Base-by-base conservation (phyloP, 2,797 vertebrate genomes). In the Neolamprologus multifasciatus region DNA sequence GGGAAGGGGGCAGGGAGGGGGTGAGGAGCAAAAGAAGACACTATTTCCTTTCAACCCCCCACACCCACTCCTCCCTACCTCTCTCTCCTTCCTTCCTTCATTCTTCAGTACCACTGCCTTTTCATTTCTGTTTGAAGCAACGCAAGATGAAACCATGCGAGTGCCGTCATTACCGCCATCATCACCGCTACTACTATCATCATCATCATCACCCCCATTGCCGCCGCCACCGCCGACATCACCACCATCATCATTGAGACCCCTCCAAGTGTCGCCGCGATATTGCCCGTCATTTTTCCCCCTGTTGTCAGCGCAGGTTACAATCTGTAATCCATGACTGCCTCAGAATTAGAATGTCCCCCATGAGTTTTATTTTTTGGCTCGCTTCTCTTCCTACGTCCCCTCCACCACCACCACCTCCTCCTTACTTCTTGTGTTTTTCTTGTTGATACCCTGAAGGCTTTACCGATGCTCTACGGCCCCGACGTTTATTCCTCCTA, bases 251-350 rank as follows among this genome's bases (percentile, higher is more conserved):
- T 93, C 93, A 97, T 96, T 93, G 86, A 95, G 97, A 97, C 96
- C 97, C 97, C 96, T 93, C 95, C 96, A 94, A 97, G 97, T 96
- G 96, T 96, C 94, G 94, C 97, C 94, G 97, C 96, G 96, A 98
- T 98, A 98, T 98, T 96, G 97, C 96, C 96, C 96, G 95, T 97
- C 97, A 98, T 98, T 97, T 97, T 96, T 96, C 97, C 87, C 85
- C 88, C 78, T 96, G 97, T 98, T 97, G 97, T 98, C 97, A 97
- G 97, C 95, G 96, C 97, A 98, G 98, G 98, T 98, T 99, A 98
- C 97, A 97, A 97, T 98, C 97, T 96, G 97, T 98, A 98, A 98
- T 98, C 98, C 97, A 97, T 97, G 98, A 97, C 97, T 97, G 97
- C 97, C 96, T 97, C 95, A 96, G 98, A 98, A 99, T 98, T 98